Evolutionary conservation across 2,888 invertebrate species (phyloP).

Genomic region (Polyploca ridens): DNA sequence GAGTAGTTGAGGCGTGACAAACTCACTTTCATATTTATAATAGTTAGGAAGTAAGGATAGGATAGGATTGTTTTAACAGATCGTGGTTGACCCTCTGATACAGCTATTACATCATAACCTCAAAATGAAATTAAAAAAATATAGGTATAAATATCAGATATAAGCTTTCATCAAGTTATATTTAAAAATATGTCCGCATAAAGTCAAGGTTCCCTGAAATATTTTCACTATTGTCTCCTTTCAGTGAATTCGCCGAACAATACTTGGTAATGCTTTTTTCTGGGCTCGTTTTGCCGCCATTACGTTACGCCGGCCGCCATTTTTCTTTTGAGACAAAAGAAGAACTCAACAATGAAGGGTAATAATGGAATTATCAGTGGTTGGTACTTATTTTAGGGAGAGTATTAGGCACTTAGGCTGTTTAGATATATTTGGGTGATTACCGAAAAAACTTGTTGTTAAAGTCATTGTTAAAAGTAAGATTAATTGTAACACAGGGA

Average conservation of each 20-base stretch:
- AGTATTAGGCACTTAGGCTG: too few relatives aligned
- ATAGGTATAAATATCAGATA: not conserved
- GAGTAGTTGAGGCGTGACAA: too few relatives aligned
- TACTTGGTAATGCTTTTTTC: slow-evolving; percentile 27
- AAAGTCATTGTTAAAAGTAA: too few relatives aligned
- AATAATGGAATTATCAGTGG: slow-evolving; percentile 48
- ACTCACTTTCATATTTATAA: too few relatives aligned
- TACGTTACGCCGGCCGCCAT: slow-evolving; percentile 44
- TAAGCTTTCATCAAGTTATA: not conserved
- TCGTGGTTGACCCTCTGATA: too few relatives aligned
- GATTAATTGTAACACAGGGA: too few relatives aligned
- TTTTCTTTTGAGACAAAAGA: slow-evolving; percentile 54
- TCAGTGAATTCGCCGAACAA: slow-evolving; percentile 18
- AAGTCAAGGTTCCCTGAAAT: not conserved
- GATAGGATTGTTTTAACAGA: too few relatives aligned
- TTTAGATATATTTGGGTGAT: too few relatives aligned
- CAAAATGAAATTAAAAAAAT: not conserved
- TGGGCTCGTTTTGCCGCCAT: slow-evolving; percentile 39
- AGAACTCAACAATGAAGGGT: slow-evolving; percentile 42
- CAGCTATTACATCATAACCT: too few relatives aligned
- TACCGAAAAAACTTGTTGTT: too few relatives aligned
- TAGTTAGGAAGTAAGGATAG: too few relatives aligned
- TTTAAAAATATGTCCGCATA: not conserved
- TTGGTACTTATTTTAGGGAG: not conserved
- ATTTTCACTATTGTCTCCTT: slow-evolving; percentile 11